Base-by-base conservation (phyloP, 2,888 invertebrate genomes). In the Andrena praecox region DNA sequence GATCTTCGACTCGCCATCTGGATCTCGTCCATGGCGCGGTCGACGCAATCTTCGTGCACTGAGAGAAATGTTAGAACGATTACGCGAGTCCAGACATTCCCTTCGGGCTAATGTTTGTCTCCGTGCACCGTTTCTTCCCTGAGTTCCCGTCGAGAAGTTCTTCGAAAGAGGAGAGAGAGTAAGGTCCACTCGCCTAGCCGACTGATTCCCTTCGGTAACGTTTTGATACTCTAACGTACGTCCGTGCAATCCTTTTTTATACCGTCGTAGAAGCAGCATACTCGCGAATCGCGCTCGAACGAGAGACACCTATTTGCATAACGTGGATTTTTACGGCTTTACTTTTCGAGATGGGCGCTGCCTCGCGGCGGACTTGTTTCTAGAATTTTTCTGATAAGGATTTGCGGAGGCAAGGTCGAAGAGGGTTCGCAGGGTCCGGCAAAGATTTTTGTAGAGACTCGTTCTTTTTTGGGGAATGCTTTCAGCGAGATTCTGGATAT, bases 171-270 rank as follows among this genome's bases (percentile, higher is more conserved):
- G 59, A 20, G 24, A 63, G 48, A 42, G 64, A 76, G 62, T 73
- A 48, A 27, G 42, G 72, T 80, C 54, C 67, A 52, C 59, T 29
- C 67, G 48, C 56, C 69, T 66, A 75, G 70, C 72, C 72, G 77
- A 79, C 71, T 74, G 77, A 82, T 72, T 81, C 74, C 42, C 64
- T 54, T 78, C 67, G 66, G 52, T 72, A 68, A 76, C 73, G 50
- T 89, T 88, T 88, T 88, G 84, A 88, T 89, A 88, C 82, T 80
- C 83, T 72, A 68, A 85, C 85, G 81, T 77, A 84, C 77, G 35
- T 59, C 24, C 72, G 77, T 81, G 73, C 81, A 87, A 84, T 84
- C 71, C 64, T 67, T 84, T 86, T 84, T 86, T 82, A 89, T 87
- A 86, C 68, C 59, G 60, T 81, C 74, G 60, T 80, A 77, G 80